Conservation (phyloP, 2,888 invertebrate genomes). For the Aleiodes alternator region DNA sequence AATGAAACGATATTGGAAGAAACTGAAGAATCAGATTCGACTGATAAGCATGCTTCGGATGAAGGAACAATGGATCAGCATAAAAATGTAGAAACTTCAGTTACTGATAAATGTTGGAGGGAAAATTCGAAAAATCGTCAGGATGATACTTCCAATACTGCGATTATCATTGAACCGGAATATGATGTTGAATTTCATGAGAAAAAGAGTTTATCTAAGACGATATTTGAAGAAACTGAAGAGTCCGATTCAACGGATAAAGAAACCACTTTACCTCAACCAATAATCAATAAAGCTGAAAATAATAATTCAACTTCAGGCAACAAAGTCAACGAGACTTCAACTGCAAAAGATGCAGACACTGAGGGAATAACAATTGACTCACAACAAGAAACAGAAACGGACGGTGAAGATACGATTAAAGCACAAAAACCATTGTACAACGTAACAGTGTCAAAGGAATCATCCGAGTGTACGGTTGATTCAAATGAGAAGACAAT, state of each 20-base stretch:
- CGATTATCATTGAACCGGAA: slow-evolving; percentile 21
- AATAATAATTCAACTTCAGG: no score
- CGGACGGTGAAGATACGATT: slow-evolving; percentile 10
- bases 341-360: no score
- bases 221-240: slow-evolving; percentile 9
- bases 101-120: background rate
- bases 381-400: slow-evolving; percentile 21
- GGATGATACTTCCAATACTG: no score
- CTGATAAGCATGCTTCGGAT: background rate
- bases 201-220: no score
- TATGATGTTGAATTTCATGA: no score
- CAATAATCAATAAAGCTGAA: no score
- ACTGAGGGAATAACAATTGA: background rate
- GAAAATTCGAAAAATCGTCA: no score
- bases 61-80: no score
- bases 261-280: background rate
- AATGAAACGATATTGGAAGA: slow-evolving; percentile 49
- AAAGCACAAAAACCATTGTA: background rate
- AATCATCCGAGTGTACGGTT: slow-evolving; percentile 18
- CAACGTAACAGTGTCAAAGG: slow-evolving; percentile 27
- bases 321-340: no score
- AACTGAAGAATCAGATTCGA: slow-evolving; percentile 30
- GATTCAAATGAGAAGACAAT: slow-evolving; percentile 38
- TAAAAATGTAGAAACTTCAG: background rate
- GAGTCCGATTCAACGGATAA: slow-evolving; percentile 6